These are phyloP conservation scores for Tursiops truncatus DNA, from an alignment of 2,113 vertebrate species.

Conservation along the genomic window DNA sequence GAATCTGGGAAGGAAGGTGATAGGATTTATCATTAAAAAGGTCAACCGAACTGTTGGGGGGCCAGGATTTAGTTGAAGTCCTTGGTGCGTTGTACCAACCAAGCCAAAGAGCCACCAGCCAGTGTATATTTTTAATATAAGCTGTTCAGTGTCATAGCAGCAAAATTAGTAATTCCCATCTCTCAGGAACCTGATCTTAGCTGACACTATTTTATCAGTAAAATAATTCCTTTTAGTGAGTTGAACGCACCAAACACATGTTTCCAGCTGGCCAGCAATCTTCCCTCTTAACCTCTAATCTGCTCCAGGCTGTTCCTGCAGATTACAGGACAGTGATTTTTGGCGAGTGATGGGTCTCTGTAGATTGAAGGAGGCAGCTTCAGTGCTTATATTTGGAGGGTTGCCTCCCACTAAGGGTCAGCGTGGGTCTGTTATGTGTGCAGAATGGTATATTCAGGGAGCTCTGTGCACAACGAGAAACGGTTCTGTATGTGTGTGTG, in stretches of 20 bases:
- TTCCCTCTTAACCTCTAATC: slow-evolving; percentile 50
- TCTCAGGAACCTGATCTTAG: slow-evolving; percentile 16
- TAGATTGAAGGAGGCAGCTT: neutral
- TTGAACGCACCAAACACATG: neutral
- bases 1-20: neutral
- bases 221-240: slow-evolving; percentile 42
- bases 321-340: slow-evolving; percentile 14
- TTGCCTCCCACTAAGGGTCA: neutral
- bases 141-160: neutral
- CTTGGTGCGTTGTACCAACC: neutral
- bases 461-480: neutral
- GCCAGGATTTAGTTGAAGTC: neutral
- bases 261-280: slow-evolving; percentile 48
- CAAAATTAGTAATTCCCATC: slow-evolving; percentile 49
- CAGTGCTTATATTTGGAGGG: neutral
- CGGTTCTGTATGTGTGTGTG: neutral
- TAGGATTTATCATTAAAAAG: neutral
- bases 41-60: neutral
- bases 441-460: neutral
- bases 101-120: neutral
- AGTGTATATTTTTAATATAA: slow-evolving; percentile 3
- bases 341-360: slow-evolving; percentile 14
- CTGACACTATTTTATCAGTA: slow-evolving; percentile 45
- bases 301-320: slow-evolving; percentile 22
- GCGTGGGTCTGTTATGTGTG: rapidly evolving